Percentiles rank a stretch among this genome's conserved stretches.
Evolutionary conservation across 2,888 invertebrate species (phyloP).

Genomic region (Lasius platythorax): DNA sequence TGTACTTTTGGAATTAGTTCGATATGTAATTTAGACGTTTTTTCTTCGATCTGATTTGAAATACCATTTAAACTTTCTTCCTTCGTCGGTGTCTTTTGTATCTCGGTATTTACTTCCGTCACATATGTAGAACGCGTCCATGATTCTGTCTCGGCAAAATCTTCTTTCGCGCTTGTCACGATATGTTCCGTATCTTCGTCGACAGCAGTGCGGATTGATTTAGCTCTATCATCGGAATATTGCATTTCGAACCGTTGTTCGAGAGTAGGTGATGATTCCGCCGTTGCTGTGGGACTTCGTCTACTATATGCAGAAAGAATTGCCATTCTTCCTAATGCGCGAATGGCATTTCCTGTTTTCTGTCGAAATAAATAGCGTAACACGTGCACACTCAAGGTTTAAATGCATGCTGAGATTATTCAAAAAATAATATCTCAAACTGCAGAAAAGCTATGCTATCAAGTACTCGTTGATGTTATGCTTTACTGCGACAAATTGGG

Average conservation of each 20-base stretch:
- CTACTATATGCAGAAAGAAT: conserved; percentile 89
- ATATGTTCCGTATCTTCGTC: not conserved
- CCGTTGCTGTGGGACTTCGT: conserved; percentile 86
- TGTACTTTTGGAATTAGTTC: not conserved
- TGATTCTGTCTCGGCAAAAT: not conserved
- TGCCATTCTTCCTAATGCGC: conserved; percentile 92
- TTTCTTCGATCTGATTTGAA: not conserved
- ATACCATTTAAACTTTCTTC: not conserved
- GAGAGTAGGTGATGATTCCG: conserved; percentile 60
- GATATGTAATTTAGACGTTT: not conserved
- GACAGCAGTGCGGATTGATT: not conserved
- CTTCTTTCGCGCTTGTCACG: not conserved
- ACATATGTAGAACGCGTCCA: conserved; percentile 42
- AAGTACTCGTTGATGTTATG: not conserved
- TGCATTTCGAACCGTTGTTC: conserved; percentile 54
- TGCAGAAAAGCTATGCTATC: not conserved
- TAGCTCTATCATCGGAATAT: not conserved
- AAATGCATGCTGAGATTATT: conserved; percentile 56
- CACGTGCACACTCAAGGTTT: conserved; percentile 49
- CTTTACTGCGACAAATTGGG: not conserved
- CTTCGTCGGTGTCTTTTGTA: conserved; percentile 28
- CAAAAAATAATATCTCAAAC: not conserved
- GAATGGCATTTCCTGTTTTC: conserved; percentile 94
- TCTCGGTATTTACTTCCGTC: conserved; percentile 62
- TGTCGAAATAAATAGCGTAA: conserved; percentile 82